Evolutionary conservation across 2,797 vertebrate species (phyloP), one percentile per base, ranked within the genome.

Genomic region (Spinus olivaceus): DNA sequence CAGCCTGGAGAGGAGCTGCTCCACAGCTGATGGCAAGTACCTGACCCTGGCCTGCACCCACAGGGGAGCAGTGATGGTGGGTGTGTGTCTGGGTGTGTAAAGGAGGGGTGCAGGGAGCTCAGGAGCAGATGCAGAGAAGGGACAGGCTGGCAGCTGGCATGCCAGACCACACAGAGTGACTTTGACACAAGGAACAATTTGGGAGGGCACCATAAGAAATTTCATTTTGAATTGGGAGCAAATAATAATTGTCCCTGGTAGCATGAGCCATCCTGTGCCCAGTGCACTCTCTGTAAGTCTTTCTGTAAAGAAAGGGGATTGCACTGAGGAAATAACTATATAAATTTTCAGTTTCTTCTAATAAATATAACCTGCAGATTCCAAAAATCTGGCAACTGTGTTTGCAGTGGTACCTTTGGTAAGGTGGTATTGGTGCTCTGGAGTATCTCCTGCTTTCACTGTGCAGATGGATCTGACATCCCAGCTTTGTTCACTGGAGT

Each of bases 381-480:
- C 5, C 12, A 76, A 91, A 82, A 77, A 42, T 74, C 32, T 76
- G 21, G 12, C 56, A 47, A 53, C 10, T 23, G 56, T 27, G 9
- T 73, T 72, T 84, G 25, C 41, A n/a, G 35, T 4, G 18, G 5
- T 50, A 42, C 23, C 50, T 79, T 79, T 63, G 46, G 5, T 1
- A 4, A 37, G 37, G 27, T 33, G 2, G 0, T 35, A 12, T 13
- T 57, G 46, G 15, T 56, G 32, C 32, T 74, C 41, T 0, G 0
- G 50, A 49, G 25, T 61, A 22, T 51, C 57, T 70, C 54, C 24
- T 76, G 30, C 14, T 23, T 64, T 57, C 57, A 28, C n/a, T 42
- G 14, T 13, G 8, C 32, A 50, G 47, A 30, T 37, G 13, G 23
- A 65, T 64, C 33, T 67, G 25, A 3, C 17, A 67, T 22, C 9